Evolutionary conservation across 2,888 invertebrate genomes (phyloP).

Genomic region (Ectemnius lituratus): DNA sequence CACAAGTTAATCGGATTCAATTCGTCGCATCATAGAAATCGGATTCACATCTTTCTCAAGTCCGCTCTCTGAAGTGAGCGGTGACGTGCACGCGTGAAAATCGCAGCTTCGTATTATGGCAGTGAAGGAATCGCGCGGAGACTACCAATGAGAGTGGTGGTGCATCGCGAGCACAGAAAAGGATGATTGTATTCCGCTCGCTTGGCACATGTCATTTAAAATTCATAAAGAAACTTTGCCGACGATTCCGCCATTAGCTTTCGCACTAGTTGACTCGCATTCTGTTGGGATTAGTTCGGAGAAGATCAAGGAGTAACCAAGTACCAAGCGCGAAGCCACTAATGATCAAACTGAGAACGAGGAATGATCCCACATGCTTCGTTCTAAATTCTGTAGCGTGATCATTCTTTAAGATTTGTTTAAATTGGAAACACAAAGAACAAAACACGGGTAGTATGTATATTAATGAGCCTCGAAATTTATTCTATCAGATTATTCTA

Average conservation of each 20-base stretch:
- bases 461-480: too few relatives aligned
- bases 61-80: not conserved
- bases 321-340: too few relatives aligned
- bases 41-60: not conserved
- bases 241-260: slow-evolving; percentile 6
- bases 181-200: slow-evolving; percentile 28
- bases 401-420: too few relatives aligned
- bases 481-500: too few relatives aligned
- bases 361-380: not conserved
- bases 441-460: too few relatives aligned
- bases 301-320: not conserved
- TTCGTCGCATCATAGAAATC: too few relatives aligned
- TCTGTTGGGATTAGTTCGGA: not conserved
- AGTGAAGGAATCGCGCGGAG: slow-evolving; percentile 37
- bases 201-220: slow-evolving; percentile 19
- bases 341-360: not conserved
- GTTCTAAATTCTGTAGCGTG: too few relatives aligned
- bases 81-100: slow-evolving; percentile 52
- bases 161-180: slow-evolving; percentile 30
- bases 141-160: slow-evolving; percentile 52
- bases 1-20: too few relatives aligned
- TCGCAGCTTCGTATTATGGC: slow-evolving; percentile 27
- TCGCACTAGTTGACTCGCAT: not conserved
- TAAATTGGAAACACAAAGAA: too few relatives aligned
- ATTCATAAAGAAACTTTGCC: slow-evolving; percentile 21